Conservation (phyloP, 2,113 vertebrate genomes). For the Panthera leo region DNA sequence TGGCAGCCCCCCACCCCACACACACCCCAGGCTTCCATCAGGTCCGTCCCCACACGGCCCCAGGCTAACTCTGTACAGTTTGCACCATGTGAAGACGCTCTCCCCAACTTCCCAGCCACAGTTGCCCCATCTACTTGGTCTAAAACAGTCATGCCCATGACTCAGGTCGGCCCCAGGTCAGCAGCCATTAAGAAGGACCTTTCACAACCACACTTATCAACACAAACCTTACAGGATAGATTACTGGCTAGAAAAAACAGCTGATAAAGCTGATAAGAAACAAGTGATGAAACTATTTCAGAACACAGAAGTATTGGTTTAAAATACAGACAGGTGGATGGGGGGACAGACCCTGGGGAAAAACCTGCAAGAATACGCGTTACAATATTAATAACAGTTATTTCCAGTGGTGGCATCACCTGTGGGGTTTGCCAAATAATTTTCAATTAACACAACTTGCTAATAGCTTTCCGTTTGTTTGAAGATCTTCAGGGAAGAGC, state of each 20-base stretch:
- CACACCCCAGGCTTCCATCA: neutral
- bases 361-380: neutral
- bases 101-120: neutral
- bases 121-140: neutral
- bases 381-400: neutral
- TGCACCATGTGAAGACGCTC: neutral
- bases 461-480: neutral
- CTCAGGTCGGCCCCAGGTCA: neutral
- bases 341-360: neutral
- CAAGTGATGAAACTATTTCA: neutral
- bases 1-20: neutral
- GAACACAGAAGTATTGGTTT: neutral
- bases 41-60: neutral
- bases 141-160: neutral
- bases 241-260: neutral
- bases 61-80: neutral
- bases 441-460: neutral
- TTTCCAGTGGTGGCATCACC: neutral
- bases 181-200: neutral
- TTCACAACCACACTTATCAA: neutral
- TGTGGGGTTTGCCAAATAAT: neutral
- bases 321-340: neutral
- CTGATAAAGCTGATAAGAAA: neutral
- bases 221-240: neutral
- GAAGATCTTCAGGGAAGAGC: neutral